Evolutionary conservation across 1,140 invertebrate species (phyloP).

Genomic region (Cotesia glomerata): DNA sequence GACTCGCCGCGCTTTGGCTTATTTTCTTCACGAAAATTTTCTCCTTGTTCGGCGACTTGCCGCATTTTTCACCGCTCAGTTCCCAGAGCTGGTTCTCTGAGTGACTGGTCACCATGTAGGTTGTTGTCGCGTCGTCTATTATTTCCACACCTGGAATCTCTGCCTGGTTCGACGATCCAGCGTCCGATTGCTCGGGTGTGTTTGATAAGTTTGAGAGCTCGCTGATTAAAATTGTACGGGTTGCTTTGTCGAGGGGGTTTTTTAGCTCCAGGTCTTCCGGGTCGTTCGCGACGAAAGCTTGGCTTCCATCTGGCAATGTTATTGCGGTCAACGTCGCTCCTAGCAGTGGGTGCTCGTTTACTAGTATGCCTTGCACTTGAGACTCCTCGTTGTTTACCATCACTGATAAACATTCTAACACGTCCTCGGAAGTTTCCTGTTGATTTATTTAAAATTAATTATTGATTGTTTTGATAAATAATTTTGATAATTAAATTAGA

Average conservation of each 20-base stretch:
- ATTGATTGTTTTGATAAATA: not conserved
- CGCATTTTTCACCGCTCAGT: conserved; percentile 42
- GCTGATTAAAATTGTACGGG: conserved; percentile 44
- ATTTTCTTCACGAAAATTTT: conserved; percentile 45
- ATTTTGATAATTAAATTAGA: not conserved
- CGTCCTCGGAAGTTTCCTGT: conserved; percentile 44
- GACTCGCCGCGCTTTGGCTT: conserved; percentile 38
- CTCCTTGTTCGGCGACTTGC: conserved; percentile 38
- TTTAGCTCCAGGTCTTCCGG: conserved; percentile 28
- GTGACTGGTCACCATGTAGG: conserved; percentile 50
- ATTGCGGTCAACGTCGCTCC: conserved; percentile 49
- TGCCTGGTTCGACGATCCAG: conserved; percentile 32
- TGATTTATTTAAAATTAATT: not conserved
- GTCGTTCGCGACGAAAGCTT: conserved; percentile 52
- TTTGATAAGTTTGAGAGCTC: conserved; percentile 42
- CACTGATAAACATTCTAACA: conserved; percentile 50
- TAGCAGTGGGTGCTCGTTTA: conserved; percentile 47
- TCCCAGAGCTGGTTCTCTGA: conserved; percentile 46
- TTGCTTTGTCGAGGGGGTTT: conserved; percentile 39
- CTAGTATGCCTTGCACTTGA: conserved; percentile 45
- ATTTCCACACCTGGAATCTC: conserved; percentile 45
- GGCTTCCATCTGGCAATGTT: conserved; percentile 54
- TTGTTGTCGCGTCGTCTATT: conserved; percentile 44
- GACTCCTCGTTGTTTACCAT: conserved; percentile 45
- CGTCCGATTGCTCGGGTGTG: conserved; percentile 37